Percentiles rank a stretch among this genome's conserved stretches.
These are phyloP conservation scores for Alexandromys fortis DNA, from an alignment of 2,113 vertebrate species.

Conservation along the genomic window DNA sequence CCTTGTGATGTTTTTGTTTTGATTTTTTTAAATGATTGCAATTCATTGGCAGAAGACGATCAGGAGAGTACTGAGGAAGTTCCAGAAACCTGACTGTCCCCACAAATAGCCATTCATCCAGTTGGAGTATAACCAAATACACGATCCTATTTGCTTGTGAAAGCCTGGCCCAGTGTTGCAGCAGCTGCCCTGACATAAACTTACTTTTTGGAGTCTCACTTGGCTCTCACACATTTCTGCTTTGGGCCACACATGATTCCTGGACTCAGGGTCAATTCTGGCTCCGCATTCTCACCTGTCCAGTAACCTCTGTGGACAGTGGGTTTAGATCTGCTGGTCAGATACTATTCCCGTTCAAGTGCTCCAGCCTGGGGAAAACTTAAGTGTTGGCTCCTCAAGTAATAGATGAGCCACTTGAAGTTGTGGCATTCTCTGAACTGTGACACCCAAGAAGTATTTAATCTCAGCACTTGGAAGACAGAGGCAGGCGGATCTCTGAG, in stretches of 20 bases:
- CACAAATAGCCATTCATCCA: slow-evolving; percentile 44
- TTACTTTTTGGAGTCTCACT: slow-evolving; percentile 66
- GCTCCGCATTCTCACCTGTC: not conserved
- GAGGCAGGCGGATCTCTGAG: not conserved
- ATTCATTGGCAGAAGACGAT: slow-evolving; percentile 34
- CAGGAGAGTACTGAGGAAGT: slow-evolving; percentile 44
- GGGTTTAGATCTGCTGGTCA: not conserved
- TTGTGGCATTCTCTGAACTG: not conserved
- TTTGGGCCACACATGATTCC: slow-evolving; percentile 11
- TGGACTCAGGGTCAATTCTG: not conserved
- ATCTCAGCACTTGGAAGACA: not conserved
- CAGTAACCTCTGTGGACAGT: not conserved
- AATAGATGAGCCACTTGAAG: not conserved
- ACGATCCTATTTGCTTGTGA: slow-evolving; percentile 75
- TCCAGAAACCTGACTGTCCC: slow-evolving; percentile 46
- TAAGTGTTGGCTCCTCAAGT: not conserved
- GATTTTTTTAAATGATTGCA: not conserved
- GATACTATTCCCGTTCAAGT: not conserved
- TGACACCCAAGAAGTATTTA: too few relatives aligned
- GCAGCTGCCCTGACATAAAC: slow-evolving; percentile 80
- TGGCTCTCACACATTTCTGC: slow-evolving; percentile 68
- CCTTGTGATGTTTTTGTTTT: not conserved
- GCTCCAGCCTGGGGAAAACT: not conserved
- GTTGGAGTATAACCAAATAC: slow-evolving; percentile 61
- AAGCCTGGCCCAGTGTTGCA: slow-evolving; percentile 70